Base-by-base conservation (phyloP, 2,888 invertebrate genomes). In the Strigamia maritima region DNA sequence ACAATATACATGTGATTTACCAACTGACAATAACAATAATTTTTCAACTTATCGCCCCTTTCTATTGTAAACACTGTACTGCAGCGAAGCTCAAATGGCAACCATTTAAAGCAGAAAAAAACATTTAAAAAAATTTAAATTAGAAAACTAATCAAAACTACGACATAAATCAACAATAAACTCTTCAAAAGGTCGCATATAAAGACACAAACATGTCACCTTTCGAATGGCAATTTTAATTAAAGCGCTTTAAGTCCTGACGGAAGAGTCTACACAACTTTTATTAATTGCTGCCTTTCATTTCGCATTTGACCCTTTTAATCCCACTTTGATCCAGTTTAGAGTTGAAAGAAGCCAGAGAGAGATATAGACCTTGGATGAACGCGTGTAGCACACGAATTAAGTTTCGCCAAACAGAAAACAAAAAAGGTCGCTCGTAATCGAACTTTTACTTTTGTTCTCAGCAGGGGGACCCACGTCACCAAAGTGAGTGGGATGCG, bases 361-460 rank as follows among this genome's bases (percentile, higher is more conserved):
- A n/a, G 19, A 54, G 22, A 19, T 16, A 8, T 1, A n/a, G 54
- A 54, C 54, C 54, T 54, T 54, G 54, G 70, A 28, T 70, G 70
- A 19, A 60, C 60, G 19, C 12, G 49, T 16, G n/a, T n/a, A 49
- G 49, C 19, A 49, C 49, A 49, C 49, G 8, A n/a, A 60, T 24
- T 60, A 60, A 19, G 60, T n/a, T 24, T 22, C 12, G 1, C 14
- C 6, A 65, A 60, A 22, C 3, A 60, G 24, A 1, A 16, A 14
- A 65, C 26, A 65, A 24, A 26, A 65, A 65, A 65, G 65, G 65
- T 65, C 65, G 65, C 4, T 60, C 60, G 24, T 24, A 24, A 65
- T 22, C 60, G 22, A 24, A 65, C 28, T 54, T 54, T 54, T 28
- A 70, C 70, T 70, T 70, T 70, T 70, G 70, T 70, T 70, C 70